Evolutionary conservation across 2,113 vertebrate species (phyloP).

Genomic region (Mystacornis crossleyi): DNA sequence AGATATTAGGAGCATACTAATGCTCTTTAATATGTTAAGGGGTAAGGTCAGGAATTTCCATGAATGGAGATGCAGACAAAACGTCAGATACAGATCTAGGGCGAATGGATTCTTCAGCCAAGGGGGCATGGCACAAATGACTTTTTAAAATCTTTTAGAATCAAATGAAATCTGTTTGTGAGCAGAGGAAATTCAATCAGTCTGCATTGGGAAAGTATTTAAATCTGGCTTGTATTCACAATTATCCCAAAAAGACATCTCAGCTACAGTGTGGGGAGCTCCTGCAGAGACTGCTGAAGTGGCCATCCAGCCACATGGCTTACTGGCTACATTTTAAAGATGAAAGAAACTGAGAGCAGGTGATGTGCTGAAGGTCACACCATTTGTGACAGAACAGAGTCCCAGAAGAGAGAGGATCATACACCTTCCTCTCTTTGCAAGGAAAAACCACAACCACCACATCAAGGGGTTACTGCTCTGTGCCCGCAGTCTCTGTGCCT

Average conservation of each 20-base stretch:
- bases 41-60: not conserved
- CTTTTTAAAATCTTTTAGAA: not conserved
- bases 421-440: constrained; percentile 3
- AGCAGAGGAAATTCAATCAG: not conserved
- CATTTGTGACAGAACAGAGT: not conserved
- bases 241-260: not conserved
- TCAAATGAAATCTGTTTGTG: not conserved
- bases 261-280: not conserved
- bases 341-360: constrained; percentile 1
- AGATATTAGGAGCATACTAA: not conserved
- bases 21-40: not conserved
- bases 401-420: constrained; percentile 1
- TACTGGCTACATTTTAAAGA: not conserved
- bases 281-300: not conserved
- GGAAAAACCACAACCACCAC: constrained; percentile 32
- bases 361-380: constrained; percentile 30
- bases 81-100: not conserved
- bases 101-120: not conserved
- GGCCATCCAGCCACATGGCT: not conserved
- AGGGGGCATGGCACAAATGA: not conserved
- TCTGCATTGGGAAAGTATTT: not conserved
- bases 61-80: not conserved
- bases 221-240: not conserved
- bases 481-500: not conserved
- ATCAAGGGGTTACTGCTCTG: constrained; percentile 22